A percentile compares a stretch with the other conserved stretches of the same genome.
Evolutionary conservation across 2,888 invertebrate species (phyloP).

Genomic region (Drosophila prostipennis): DNA sequence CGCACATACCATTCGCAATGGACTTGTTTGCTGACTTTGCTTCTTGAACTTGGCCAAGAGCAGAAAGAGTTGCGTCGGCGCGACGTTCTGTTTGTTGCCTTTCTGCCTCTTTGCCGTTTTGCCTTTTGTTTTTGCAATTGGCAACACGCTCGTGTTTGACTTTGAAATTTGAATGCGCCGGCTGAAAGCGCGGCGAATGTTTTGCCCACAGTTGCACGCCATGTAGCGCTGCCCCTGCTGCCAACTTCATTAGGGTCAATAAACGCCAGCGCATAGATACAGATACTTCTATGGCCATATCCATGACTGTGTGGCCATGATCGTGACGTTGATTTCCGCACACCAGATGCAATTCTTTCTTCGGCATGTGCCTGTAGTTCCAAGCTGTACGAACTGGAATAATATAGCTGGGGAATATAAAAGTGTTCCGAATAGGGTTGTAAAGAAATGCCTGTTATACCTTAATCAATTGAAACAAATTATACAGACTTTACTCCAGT

Average conservation of each 20-base stretch:
- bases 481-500: too few species aligned
- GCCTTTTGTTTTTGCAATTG: constrained; percentile 44
- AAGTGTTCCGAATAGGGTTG: too few species aligned
- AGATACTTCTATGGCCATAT: constrained; percentile 49
- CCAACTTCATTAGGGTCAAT: constrained; percentile 77
- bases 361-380: constrained; percentile 9
- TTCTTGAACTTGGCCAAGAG: constrained; percentile 71
- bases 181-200: constrained; percentile 57
- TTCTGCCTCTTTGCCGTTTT: constrained; percentile 40
- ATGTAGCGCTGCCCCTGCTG: constrained; percentile 41
- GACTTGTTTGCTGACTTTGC: constrained; percentile 51
- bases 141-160: constrained; percentile 56
- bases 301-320: constrained; percentile 20
- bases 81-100: constrained; percentile 28
- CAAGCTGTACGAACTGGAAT: constrained; percentile 13
- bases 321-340: constrained; percentile 45
- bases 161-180: constrained; percentile 65
- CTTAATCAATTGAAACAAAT: too few species aligned
- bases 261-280: constrained; percentile 63
- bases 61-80: constrained; percentile 42
- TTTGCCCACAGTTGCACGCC: constrained; percentile 25
- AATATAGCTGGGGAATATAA: too few species aligned
- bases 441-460: too few species aligned
- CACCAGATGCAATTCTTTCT: constrained; percentile 2
- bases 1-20: constrained; percentile 47